These are phyloP conservation scores for Lanius collurio DNA, from an alignment of 2,113 vertebrate species.

Conservation along the genomic window DNA sequence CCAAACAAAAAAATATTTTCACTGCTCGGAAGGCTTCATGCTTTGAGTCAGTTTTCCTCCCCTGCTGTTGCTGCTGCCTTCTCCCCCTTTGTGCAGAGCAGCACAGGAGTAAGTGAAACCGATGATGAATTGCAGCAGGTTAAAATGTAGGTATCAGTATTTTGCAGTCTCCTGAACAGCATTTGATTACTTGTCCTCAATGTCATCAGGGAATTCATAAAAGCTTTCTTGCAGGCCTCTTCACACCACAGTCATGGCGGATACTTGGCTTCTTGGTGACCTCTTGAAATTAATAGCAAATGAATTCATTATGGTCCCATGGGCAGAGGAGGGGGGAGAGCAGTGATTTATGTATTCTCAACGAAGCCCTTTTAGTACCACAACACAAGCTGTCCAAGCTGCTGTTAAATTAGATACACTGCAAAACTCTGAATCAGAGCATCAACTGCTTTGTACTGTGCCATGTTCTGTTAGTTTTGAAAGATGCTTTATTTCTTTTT, in stretches of 20 bases:
- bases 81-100: not conserved
- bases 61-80: not conserved
- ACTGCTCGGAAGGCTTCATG: not conserved
- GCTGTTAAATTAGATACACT: not conserved
- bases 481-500: not conserved
- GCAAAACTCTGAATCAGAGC: not conserved
- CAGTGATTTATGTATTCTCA: not conserved
- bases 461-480: not conserved
- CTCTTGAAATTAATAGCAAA: not conserved
- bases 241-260: not conserved
- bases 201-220: not conserved
- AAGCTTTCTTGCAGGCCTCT: not conserved
- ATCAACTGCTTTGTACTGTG: not conserved
- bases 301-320: not conserved
- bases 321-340: rapidly evolving
- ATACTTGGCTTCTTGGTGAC: not conserved
- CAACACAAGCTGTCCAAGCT: not conserved
- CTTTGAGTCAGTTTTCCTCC: not conserved
- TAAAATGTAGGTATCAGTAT: not conserved
- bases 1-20: not conserved
- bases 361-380: not conserved
- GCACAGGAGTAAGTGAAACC: not conserved
- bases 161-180: not conserved
- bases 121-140: not conserved
- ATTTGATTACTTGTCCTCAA: not conserved